Percentiles rank a stretch among this genome's conserved stretches.
phyloP scores from a whole-genome alignment of 2,888 invertebrate genomes.

The Pachydiplax longipennis region DNA sequence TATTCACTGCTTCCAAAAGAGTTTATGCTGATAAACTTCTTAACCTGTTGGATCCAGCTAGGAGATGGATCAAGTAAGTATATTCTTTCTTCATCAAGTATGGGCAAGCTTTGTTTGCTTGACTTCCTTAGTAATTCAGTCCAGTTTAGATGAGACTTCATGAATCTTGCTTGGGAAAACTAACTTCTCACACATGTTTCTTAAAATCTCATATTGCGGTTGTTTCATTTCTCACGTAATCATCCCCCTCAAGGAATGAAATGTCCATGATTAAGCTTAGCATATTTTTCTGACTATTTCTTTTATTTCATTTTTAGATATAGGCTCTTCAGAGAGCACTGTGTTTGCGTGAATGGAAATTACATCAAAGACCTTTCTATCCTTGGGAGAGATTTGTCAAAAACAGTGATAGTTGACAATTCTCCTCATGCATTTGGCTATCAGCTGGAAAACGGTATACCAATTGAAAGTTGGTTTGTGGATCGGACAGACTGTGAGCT shows the following conservation, averaged over 20 bases:
- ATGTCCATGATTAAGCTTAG: too few species aligned
- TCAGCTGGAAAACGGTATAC: conserved; percentile 94
- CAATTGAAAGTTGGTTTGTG: conserved; percentile 97
- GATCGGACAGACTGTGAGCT: conserved; percentile 89
- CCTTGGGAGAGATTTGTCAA: conserved; percentile 88
- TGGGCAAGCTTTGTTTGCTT: too few species aligned
- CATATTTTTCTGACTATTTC: not conserved
- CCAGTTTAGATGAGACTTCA: too few species aligned
- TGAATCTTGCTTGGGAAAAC: too few species aligned
- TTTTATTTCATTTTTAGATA: conserved; percentile 59
- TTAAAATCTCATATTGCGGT: too few species aligned
- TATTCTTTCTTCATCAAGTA: not conserved
- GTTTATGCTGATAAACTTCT: conserved; percentile 94
- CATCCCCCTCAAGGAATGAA: too few species aligned
- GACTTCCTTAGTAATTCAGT: too few species aligned
- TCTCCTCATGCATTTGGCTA: conserved; percentile 94
- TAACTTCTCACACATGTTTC: too few species aligned
- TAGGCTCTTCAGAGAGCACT: conserved; percentile 93
- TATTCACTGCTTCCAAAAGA: conserved; percentile 95
- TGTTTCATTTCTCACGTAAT: too few species aligned
- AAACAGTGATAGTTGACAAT: conserved; percentile 87
- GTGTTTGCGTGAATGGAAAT: conserved; percentile 93
- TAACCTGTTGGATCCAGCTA: conserved; percentile 87
- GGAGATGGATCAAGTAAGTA: conserved; percentile 83
- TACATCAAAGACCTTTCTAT: conserved; percentile 96